These are phyloP conservation scores for Ditylenchus weischeri DNA, from an alignment of 2,888 invertebrate species.

Conservation along the genomic window DNA sequence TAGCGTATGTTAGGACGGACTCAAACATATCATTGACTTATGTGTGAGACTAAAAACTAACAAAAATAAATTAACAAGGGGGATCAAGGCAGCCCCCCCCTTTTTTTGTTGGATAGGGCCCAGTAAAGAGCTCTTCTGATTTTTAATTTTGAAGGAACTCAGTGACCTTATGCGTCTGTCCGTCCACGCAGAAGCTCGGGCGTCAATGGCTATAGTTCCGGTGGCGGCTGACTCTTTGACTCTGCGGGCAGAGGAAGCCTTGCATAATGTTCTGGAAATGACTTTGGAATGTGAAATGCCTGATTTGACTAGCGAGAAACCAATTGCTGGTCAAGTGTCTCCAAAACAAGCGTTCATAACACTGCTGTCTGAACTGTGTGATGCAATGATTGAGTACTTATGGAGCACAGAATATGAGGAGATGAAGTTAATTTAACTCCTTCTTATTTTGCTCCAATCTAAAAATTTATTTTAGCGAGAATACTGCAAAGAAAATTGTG, in stretches of 20 bases:
- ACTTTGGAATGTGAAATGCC: slow-evolving; percentile 2
- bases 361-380: slow-evolving; percentile 12
- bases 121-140: not conserved
- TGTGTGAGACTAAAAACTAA: too few species aligned
- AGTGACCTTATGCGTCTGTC: slow-evolving; percentile 13
- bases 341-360: not conserved
- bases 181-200: not conserved
- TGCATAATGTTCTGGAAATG: slow-evolving; percentile 9
- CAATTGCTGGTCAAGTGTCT: not conserved
- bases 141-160: not conserved
- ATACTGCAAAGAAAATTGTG: not conserved
- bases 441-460: too few species aligned
- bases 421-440: too few species aligned
- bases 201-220: not conserved
- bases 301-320: slow-evolving; percentile 3
- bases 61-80: too few species aligned
- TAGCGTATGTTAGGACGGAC: too few species aligned
- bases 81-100: too few species aligned
- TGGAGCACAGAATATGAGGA: slow-evolving; percentile 4
- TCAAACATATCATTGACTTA: too few species aligned
- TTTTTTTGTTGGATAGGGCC: too few species aligned
- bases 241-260: slow-evolving; percentile 7
- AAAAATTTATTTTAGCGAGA: slow-evolving; percentile 5
- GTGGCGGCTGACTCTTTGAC: slow-evolving; percentile 10
- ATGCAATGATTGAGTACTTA: slow-evolving; percentile 10